Evolutionary conservation across 1,140 invertebrate genomes (phyloP).

Genomic region (Sarcophaga peregrina): DNA sequence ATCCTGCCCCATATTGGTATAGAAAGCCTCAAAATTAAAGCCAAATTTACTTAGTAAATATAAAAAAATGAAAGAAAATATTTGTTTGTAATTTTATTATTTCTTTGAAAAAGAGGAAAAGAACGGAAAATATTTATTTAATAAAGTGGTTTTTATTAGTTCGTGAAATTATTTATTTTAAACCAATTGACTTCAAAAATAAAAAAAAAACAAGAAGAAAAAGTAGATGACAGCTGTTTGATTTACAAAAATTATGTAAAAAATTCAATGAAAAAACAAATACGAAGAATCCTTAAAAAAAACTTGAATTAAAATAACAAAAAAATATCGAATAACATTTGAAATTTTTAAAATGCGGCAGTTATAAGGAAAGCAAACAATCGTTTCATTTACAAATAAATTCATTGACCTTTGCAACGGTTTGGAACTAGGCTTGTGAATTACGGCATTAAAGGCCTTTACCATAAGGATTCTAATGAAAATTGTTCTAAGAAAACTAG

Average conservation of each 20-base stretch:
- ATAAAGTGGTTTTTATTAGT: neutral
- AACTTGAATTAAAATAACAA: neutral
- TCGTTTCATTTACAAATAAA: neutral
- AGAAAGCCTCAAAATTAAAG: too few relatives aligned
- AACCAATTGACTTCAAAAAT: neutral
- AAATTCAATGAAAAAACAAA: neutral
- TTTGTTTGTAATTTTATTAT: too few relatives aligned
- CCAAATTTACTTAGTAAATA: too few relatives aligned
- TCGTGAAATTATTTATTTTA: too few relatives aligned
- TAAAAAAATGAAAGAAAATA: too few relatives aligned
- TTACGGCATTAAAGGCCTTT: too few relatives aligned
- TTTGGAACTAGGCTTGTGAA: too few relatives aligned
- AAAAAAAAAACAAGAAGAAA: neutral
- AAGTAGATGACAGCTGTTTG: neutral
- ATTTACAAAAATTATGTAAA: neutral
- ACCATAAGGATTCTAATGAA: too few relatives aligned
- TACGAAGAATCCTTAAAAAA: neutral
- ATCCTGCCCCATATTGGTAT: too few relatives aligned
- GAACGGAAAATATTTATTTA: neutral
- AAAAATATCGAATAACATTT: constrained; percentile 4
- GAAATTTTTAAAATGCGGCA: neutral
- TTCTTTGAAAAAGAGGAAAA: neutral
- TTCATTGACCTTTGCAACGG: neutral
- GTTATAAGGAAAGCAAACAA: neutral
- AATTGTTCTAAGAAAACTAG: too few relatives aligned